Evolutionary conservation across 1,140 invertebrate species (phyloP).

Genomic region (Ladona fulva): DNA sequence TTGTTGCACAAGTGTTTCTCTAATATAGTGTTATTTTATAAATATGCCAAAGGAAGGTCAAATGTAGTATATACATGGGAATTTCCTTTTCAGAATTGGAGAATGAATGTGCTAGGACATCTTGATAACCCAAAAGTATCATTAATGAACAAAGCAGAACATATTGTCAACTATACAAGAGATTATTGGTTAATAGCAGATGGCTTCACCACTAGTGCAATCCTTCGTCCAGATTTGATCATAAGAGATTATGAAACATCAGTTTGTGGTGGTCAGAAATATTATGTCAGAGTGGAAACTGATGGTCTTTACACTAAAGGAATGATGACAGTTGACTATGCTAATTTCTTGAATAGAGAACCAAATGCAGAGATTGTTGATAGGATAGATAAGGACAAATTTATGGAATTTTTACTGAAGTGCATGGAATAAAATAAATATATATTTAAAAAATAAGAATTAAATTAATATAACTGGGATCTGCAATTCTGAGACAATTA

Average conservation of each 20-base stretch:
- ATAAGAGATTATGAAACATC: neutral
- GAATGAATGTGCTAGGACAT: conserved; percentile 38
- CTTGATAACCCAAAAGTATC: conserved; percentile 36
- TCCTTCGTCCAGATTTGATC: neutral
- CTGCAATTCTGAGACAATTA: too few species aligned
- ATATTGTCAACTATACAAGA: neutral
- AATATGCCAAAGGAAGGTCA: too few species aligned
- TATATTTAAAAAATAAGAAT: too few species aligned
- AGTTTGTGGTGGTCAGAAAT: neutral
- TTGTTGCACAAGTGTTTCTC: too few species aligned
- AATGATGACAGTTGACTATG: neutral
- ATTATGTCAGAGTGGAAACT: neutral
- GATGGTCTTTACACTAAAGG: neutral
- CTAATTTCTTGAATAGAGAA: neutral
- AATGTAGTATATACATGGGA: too few species aligned
- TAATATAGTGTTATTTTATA: too few species aligned
- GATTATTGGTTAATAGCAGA: neutral
- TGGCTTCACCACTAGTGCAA: neutral
- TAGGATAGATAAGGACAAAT: neutral
- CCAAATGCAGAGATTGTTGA: neutral
- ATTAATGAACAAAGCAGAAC: conserved; percentile 45
- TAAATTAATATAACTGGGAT: too few species aligned
- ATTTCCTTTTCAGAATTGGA: conserved; percentile 43
- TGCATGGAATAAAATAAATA: too few species aligned
- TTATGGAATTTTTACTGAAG: neutral